These are phyloP conservation scores for Diploptera punctata DNA, from an alignment of 2,888 invertebrate species.

Conservation along the genomic window DNA sequence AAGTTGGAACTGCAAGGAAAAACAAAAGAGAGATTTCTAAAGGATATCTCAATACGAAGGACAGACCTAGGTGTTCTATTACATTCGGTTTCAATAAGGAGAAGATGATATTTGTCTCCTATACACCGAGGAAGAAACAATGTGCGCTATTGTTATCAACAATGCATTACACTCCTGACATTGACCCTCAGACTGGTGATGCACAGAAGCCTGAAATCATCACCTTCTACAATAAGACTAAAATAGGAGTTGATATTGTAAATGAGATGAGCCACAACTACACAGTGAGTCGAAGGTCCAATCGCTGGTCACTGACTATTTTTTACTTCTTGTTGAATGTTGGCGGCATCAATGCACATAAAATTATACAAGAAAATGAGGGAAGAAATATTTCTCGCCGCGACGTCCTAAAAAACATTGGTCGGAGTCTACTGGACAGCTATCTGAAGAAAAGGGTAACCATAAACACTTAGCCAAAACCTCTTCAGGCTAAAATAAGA, in stretches of 20 bases:
- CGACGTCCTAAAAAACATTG: not conserved
- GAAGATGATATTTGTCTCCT: constrained; percentile 2
- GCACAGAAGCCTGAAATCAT: not conserved
- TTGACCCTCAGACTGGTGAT: not conserved
- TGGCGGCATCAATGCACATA: constrained; percentile 2
- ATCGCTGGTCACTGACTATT: not conserved
- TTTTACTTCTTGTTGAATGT: constrained; percentile 1
- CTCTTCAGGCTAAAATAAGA: not conserved
- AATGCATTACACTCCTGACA: not conserved
- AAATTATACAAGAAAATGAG: not conserved
- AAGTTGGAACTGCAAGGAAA: not conserved
- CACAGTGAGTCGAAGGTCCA: not conserved
- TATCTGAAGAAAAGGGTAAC: not conserved
- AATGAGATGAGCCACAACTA: not conserved
- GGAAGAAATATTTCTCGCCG: not conserved
- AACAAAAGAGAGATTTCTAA: constrained; percentile 5
- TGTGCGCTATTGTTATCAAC: not conserved
- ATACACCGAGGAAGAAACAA: not conserved
- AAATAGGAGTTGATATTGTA: not conserved
- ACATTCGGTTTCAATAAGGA: not conserved
- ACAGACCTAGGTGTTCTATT: not conserved
- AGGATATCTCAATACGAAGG: not conserved
- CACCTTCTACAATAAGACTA: not conserved
- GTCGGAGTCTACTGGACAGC: not conserved
- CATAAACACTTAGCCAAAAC: constrained; percentile 3